Percentiles rank a stretch among this genome's conserved stretches.
Evolutionary conservation across 2,113 vertebrate genomes (phyloP).

Genomic region (Callospermophilus lateralis): DNA sequence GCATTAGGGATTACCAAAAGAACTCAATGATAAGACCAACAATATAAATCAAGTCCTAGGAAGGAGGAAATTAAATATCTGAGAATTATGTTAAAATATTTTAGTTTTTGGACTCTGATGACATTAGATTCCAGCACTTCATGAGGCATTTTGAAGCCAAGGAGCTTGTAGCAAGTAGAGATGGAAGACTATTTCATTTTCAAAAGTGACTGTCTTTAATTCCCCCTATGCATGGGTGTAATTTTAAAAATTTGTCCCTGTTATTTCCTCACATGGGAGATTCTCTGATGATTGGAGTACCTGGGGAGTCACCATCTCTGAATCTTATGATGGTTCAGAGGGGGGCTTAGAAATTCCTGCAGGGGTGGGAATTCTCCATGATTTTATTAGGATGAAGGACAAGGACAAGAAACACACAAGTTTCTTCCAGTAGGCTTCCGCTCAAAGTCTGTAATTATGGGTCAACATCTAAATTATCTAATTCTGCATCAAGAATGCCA

Average conservation of each 20-base stretch:
- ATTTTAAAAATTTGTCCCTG: constrained; percentile 7
- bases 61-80: background rate
- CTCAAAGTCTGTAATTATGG: constrained; percentile 13
- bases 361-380: background rate
- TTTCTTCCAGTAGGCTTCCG: constrained; percentile 8
- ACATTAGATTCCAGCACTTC: constrained; percentile 10
- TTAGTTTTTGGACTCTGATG: background rate
- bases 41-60: background rate
- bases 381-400: background rate
- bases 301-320: background rate
- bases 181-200: constrained; percentile 26
- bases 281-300: background rate
- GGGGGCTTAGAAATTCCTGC: background rate
- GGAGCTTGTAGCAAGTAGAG: background rate
- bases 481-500: background rate
- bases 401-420: background rate
- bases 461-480: background rate
- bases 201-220: constrained; percentile 54
- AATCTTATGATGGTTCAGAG: background rate
- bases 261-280: background rate
- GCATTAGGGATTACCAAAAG: background rate
- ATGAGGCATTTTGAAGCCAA: constrained; percentile 29
- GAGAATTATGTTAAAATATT: background rate
- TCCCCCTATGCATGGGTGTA: background rate
- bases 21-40: background rate